Evolutionary conservation across 2,113 vertebrate species (phyloP), one percentile per base, ranked within the genome.

Genomic region (Ia io): DNA sequence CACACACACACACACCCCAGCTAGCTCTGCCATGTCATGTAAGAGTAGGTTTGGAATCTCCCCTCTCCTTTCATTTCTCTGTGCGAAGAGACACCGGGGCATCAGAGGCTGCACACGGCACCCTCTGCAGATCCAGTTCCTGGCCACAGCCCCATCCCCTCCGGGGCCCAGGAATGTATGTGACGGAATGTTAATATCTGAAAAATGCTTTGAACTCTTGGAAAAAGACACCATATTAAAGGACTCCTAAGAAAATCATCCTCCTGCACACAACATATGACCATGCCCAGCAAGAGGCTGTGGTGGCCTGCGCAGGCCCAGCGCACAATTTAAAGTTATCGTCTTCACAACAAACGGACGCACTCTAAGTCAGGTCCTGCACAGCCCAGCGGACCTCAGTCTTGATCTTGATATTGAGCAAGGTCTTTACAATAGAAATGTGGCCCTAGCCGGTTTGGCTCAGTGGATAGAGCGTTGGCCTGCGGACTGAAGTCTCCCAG

Each of bases 181-280:
- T 47, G 80, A 89, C 20, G 0, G 14, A 92, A 23, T 2, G 30
- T 37, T 85, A 44, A 74, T 56, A 78, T 47, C 88, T 71, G 56
- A 87, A 92, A 93, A 94, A 70, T 13, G 56, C 76, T 96, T 86
- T 91, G 87, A 94, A 88, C 35, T 67, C 78, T 59, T 47, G 23
- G 61, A 56, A 76, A 74, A 94, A 74, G 69, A 78, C 32, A 44
- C 25, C 18, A 0, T 84, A 18, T 37, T 40, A 12, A 90, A 91
- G 71, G 56, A 61, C n/a, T 65, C 44, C 74, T 67, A 4, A 76
- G 78, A 73, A 89, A 80, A 61, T 32, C 76, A 47, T 51, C 6
- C 59, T 20, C 40, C n/a, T 53, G 25, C 8, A 0, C 44, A n/a
- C 77, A 84, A 44, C 37, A 2, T 12, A 44, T 37, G 44, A 5